Percentiles rank a stretch among this genome's conserved stretches.
These are phyloP conservation scores for Hiodon tergisus DNA, from an alignment of 2,113 vertebrate species.

Conservation along the genomic window DNA sequence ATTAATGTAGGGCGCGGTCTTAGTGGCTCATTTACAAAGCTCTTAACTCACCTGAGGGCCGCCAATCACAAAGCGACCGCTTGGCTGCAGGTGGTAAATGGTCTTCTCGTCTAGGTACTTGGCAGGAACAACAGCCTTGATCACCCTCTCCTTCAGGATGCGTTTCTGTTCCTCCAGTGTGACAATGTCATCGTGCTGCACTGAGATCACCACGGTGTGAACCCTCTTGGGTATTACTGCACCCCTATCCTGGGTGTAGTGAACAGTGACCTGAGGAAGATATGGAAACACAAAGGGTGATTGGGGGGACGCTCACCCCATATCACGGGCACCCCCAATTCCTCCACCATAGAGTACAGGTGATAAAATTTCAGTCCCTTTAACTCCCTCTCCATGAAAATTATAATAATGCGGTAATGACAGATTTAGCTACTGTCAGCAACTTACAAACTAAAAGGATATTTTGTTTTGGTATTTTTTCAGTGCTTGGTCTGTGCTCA, in stretches of 20 bases:
- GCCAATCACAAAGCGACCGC: slow-evolving; percentile 85
- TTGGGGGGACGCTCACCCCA: too few relatives aligned
- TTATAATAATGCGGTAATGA: too few relatives aligned
- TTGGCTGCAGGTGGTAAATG: slow-evolving; percentile 84
- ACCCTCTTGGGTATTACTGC: slow-evolving; percentile 73
- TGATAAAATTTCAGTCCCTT: too few relatives aligned
- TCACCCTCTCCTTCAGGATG: slow-evolving; percentile 73
- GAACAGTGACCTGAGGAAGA: slow-evolving; percentile 70
- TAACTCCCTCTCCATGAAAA: too few relatives aligned
- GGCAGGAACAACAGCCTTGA: slow-evolving; percentile 70
- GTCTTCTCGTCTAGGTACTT: slow-evolving; percentile 80
- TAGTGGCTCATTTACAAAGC: not conserved
- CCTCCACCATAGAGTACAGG: too few relatives aligned
- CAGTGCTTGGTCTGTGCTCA: too few relatives aligned
- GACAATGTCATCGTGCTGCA: slow-evolving; percentile 75
- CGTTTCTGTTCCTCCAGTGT: slow-evolving; percentile 70
- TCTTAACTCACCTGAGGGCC: slow-evolving; percentile 73
- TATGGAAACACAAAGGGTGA: not conserved
- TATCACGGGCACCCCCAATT: too few relatives aligned
- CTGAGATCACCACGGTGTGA: slow-evolving; percentile 83
- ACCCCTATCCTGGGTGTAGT: slow-evolving; percentile 73
- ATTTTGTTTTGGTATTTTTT: too few relatives aligned
- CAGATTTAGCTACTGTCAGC: too few relatives aligned
- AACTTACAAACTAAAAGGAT: too few relatives aligned
- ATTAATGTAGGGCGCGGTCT: too few relatives aligned